Evolutionary conservation across 2,888 invertebrate species (phyloP).

Genomic region (Agriotes lineatus): DNA sequence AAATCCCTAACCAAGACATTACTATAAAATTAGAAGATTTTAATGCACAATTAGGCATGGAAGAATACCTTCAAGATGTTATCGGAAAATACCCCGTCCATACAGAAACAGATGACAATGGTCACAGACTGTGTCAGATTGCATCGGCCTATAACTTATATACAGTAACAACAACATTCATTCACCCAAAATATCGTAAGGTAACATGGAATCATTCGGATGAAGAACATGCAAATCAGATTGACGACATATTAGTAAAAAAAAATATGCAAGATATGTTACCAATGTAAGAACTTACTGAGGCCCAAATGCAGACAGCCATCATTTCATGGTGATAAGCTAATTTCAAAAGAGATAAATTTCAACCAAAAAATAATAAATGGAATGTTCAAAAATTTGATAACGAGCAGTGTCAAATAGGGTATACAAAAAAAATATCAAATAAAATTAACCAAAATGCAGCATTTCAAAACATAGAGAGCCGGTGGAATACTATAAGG

Average conservation of each 20-base stretch:
- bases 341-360: too few species aligned
- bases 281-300: not conserved
- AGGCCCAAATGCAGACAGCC: not conserved
- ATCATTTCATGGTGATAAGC: not conserved
- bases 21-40: too few species aligned
- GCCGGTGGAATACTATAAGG: too few species aligned
- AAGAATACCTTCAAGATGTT: not conserved
- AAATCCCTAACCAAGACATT: too few species aligned
- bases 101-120: not conserved
- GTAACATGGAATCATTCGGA: not conserved
- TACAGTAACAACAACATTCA: not conserved
- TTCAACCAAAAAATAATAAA: too few species aligned
- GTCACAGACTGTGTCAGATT: not conserved
- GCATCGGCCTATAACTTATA: not conserved
- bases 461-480: too few species aligned
- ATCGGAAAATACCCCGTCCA: not conserved
- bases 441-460: too few species aligned
- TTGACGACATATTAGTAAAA: not conserved
- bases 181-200: not conserved
- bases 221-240: not conserved
- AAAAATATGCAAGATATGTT: not conserved
- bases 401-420: too few species aligned
- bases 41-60: too few species aligned
- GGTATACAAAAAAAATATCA: too few species aligned
- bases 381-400: too few species aligned